Base-by-base conservation (phyloP, 2,888 invertebrate species). In the Troilus luridus region DNA sequence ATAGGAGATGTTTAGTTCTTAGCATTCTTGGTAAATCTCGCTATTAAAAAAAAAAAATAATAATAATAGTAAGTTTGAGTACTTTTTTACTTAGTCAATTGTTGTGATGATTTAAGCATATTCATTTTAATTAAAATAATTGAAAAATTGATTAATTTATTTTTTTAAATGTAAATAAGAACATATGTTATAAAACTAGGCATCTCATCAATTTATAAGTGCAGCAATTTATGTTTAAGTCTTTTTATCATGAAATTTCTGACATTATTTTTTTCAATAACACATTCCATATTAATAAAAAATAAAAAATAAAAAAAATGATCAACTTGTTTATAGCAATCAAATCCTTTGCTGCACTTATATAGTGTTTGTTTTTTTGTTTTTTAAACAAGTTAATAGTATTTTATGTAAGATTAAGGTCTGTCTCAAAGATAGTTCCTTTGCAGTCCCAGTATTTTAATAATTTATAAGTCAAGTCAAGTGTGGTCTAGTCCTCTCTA, bases 401-500 rank as follows among this genome's bases (percentile, higher is more conserved):
- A 85, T 85, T 85, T 85, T 85, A 85, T 85, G 85, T 85, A 85
- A 85, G 85, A 85, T 85, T 85, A 85, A 85, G 85, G 85, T 85
- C 85, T 58, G 56, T 85, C 85, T 85, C 56, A 54, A 56, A 85
- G 85, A 85, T 85, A 60, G 64, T 58, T 58, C 60, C 72, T 60
- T 58, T 62, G 56, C 64, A 60, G 60, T 90, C 11, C 3, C 90
- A 90, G 90, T 90, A 90, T 90, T 90, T 77, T 85, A 81, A 90
- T 62, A 67, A 60, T 62, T 85, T 81, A 59, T 90, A 90, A 77
- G 90, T 64, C 41, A 90, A 77, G 90, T 64, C 90, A 90, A 56
- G 59, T 85, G 90, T 77, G 62, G 90, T 88, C 85, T 85, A 90
- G 85, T 90, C 90, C 54, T 64, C 88, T 90, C 62, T 27, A 85